Percentiles rank a stretch among this genome's conserved stretches.
Evolutionary conservation across 2,113 vertebrate species (phyloP).

Genomic region (Ochotona princeps): DNA sequence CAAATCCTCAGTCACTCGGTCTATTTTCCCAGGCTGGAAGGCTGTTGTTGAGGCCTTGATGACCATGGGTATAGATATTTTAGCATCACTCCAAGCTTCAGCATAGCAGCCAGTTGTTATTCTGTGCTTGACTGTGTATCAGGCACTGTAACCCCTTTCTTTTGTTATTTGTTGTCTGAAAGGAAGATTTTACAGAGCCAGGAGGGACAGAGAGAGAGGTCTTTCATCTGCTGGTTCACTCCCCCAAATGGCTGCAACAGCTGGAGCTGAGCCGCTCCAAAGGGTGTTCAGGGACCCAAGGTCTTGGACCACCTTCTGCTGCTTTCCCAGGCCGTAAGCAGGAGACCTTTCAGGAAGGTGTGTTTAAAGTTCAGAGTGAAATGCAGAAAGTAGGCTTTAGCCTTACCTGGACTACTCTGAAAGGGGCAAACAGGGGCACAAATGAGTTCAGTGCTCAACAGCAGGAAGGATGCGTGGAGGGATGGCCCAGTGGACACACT

Average conservation of each 20-base stretch:
- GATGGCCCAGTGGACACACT: too few relatives aligned
- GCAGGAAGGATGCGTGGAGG: background rate
- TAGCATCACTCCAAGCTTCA: background rate
- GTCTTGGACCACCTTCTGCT: too few relatives aligned
- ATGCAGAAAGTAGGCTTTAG: slow-evolving; percentile 30
- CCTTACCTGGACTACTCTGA: background rate
- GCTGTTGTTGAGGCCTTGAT: background rate
- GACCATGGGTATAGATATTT: background rate
- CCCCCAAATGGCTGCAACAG: too few relatives aligned
- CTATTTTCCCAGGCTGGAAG: background rate
- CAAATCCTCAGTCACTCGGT: background rate
- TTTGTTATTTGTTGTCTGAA: too few relatives aligned
- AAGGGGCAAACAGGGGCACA: background rate
- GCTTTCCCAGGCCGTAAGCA: too few relatives aligned
- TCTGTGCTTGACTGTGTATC: background rate
- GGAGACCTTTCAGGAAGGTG: background rate
- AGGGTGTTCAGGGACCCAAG: too few relatives aligned
- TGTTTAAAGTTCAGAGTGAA: background rate
- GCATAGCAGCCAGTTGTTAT: background rate
- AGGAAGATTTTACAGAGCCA: too few relatives aligned
- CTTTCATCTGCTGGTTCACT: too few relatives aligned
- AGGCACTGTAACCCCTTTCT: background rate
- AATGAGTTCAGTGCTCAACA: background rate
- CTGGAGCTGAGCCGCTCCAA: too few relatives aligned
- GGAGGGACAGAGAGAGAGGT: too few relatives aligned